phyloP scores from a whole-genome alignment of 1,140 invertebrate species.

The Habropoda laboriosa region DNA sequence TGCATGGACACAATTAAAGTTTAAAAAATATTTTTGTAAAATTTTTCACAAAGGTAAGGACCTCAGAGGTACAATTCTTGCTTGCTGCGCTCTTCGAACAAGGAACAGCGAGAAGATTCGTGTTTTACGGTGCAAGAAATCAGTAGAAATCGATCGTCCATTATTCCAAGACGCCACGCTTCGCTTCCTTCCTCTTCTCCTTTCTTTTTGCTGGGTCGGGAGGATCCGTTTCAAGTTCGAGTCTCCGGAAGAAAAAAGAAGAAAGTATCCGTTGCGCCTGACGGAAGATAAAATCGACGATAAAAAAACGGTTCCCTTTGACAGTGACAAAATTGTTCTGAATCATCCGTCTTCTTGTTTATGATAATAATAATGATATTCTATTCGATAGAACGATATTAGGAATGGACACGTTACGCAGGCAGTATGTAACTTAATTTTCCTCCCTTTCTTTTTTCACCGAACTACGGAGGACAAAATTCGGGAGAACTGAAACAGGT shows the following conservation, averaged over 20 bases:
- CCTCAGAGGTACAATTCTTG: no score
- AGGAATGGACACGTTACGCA: not conserved
- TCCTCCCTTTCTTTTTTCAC: not conserved
- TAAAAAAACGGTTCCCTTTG: slow-evolving; percentile 49
- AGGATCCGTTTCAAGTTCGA: not conserved
- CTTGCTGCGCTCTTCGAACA: not conserved
- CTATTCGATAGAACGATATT: not conserved
- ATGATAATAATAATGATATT: slow-evolving; percentile 1
- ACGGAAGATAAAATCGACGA: slow-evolving; percentile 52
- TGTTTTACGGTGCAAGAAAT: slow-evolving; percentile 60
- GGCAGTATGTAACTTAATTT: slow-evolving; percentile 13
- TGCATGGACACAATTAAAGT: no score
- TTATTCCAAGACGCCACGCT: slow-evolving; percentile 35
- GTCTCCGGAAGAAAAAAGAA: slow-evolving; percentile 9
- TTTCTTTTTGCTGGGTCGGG: slow-evolving; percentile 30
- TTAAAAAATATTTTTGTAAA: no score
- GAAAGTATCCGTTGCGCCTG: slow-evolving; percentile 44
- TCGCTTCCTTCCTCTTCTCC: slow-evolving; percentile 42
- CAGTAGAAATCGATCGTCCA: slow-evolving; percentile 36
- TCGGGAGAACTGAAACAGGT: slow-evolving; percentile 57
- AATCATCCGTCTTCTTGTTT: no score
- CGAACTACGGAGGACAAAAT: not conserved
- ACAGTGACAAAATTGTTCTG: slow-evolving; percentile 11
- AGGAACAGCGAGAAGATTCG: slow-evolving; percentile 56
- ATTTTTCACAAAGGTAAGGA: no score